Percentiles rank a stretch among this genome's conserved stretches.
phyloP scores from a whole-genome alignment of 2,888 invertebrate species.

The Pollenia amentaria region DNA sequence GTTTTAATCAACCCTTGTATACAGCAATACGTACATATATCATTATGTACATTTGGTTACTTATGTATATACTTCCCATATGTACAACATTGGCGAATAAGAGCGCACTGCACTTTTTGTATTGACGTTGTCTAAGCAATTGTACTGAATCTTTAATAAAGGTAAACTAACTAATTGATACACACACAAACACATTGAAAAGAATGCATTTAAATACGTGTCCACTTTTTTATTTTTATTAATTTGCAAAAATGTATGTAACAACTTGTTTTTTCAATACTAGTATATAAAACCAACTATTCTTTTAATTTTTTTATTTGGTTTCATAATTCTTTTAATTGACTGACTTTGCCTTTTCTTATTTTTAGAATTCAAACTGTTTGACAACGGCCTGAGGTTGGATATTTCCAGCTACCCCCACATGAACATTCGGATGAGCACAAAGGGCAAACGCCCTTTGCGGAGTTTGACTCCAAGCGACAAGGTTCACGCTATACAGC shows the following conservation, averaged over 20 bases:
- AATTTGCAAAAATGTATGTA: constrained; percentile 7
- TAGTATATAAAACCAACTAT: too few species aligned
- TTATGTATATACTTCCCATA: constrained; percentile 60
- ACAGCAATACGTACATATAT: constrained; percentile 68
- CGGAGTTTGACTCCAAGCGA: constrained; percentile 91
- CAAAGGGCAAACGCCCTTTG: constrained; percentile 92
- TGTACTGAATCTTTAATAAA: background rate
- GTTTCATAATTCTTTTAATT: constrained; percentile 12
- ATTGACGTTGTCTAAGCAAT: background rate
- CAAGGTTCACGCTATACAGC: constrained; percentile 92
- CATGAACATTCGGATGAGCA: constrained; percentile 86
- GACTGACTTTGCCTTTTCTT: constrained; percentile 35
- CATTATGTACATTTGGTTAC: constrained; percentile 4
- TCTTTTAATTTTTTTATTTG: background rate
- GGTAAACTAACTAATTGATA: background rate
- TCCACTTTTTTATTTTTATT: constrained; percentile 3
- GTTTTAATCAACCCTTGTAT: constrained; percentile 77
- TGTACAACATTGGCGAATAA: constrained; percentile 79
- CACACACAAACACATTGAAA: background rate
- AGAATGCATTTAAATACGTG: background rate
- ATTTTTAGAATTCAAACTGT: constrained; percentile 82
- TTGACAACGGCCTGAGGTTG: constrained; percentile 84
- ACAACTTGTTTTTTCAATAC: background rate
- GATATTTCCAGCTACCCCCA: constrained; percentile 84
- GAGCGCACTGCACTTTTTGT: constrained; percentile 75